Evolutionary conservation across 2,797 vertebrate species (phyloP).

Genomic region (Anguilla obscura): DNA sequence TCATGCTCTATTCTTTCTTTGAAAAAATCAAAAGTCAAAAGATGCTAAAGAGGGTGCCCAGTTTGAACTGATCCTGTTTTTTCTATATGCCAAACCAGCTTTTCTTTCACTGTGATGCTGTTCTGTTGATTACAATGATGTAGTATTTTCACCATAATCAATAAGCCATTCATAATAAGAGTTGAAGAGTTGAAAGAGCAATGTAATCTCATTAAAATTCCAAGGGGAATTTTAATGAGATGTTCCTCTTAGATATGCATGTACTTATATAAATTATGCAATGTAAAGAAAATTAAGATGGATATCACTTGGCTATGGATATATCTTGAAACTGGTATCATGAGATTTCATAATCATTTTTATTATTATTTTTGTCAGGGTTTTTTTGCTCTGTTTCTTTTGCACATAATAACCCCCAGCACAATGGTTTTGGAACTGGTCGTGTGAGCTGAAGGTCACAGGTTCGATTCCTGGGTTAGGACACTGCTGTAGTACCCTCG

Average conservation of each 20-base stretch:
- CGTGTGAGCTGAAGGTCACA: too few relatives aligned
- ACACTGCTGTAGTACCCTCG: too few relatives aligned
- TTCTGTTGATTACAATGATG: background rate
- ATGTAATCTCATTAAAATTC: too few relatives aligned
- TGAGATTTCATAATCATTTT: background rate
- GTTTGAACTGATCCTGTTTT: background rate
- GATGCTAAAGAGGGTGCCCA: background rate
- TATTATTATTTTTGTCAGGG: background rate
- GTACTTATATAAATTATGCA: background rate
- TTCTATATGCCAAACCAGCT: background rate
- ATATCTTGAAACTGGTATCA: background rate
- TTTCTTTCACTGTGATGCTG: background rate
- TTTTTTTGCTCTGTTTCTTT: background rate
- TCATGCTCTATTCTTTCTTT: background rate
- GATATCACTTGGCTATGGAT: background rate
- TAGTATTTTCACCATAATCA: background rate
- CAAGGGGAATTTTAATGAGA: too few relatives aligned
- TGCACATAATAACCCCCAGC: background rate
- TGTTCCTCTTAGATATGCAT: background rate
- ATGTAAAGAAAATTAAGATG: background rate
- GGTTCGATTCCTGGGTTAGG: too few relatives aligned
- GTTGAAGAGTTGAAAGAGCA: too few relatives aligned
- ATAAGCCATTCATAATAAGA: background rate
- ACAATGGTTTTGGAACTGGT: background rate
- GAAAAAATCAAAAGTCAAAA: background rate